Base-by-base conservation (phyloP, 1,140 invertebrate genomes). In the Drosophila erecta region DNA sequence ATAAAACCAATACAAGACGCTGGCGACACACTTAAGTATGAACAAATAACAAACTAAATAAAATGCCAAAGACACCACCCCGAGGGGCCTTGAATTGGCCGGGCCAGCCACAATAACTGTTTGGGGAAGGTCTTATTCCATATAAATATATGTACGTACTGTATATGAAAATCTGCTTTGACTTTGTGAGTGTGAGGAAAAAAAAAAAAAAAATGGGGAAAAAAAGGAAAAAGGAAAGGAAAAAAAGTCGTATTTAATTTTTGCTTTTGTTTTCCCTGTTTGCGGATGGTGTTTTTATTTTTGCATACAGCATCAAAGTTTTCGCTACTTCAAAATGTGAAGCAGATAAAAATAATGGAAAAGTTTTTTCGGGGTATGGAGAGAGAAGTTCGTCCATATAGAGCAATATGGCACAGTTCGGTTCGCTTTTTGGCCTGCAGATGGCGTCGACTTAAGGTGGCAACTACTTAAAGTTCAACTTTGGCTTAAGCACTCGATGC, bases 1-100 rank as follows among this genome's bases (percentile, higher is more conserved):
- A 87, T 87, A 87, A 87, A 87, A 87, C 79, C 83, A 87, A 87
- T 87, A 81, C 83, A 87, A 58, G 65, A 70, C 50, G 60, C 60
- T 69, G 64, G 79, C 83, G 79, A 87, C 75, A 87, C 83, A 87
- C 83, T 87, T 87, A 87, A 87, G 83, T 87, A 86, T 81, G 83
- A 83, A 87, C 83, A 87, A 87, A 87, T 87, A 87, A 87, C 70
- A 87, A 87, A 87, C 83, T 87, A 87, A 87, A 87, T 87, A 87
- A 87, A 87, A 87, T 72, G 78, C 55, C 74, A 83, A 62, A 81
- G 81, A 85, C 71, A 85, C 60, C 65, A 85, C 51, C 72, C 49
- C 60, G 51, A 66, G 50, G 70, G 77, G 60, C 60, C 20, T 76
- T 72, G 74, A 61, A 55, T 71, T 81, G 73, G 58, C 73, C 73